A percentile compares a stretch with the other conserved stretches of the same genome.
phyloP scores from a whole-genome alignment of 2,888 invertebrate species.

The Cheilosia impressa region DNA sequence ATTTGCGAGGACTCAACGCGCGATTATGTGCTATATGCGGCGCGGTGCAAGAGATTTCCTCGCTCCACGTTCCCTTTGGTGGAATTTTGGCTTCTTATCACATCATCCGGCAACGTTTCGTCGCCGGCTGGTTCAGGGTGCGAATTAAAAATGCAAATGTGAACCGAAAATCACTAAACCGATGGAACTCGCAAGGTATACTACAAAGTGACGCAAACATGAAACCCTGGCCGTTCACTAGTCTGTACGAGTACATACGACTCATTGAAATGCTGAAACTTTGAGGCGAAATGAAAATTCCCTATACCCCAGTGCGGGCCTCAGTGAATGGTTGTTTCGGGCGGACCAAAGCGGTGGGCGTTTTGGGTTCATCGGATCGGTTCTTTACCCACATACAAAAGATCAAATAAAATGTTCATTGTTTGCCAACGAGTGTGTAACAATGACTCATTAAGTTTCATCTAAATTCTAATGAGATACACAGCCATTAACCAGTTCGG shows the following conservation, averaged over 20 bases:
- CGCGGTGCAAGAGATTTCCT: conserved; percentile 34
- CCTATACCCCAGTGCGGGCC: not conserved
- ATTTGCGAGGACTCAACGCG: conserved; percentile 69
- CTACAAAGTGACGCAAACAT: conserved; percentile 42
- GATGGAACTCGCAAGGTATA: conserved; percentile 12
- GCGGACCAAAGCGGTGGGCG: not conserved
- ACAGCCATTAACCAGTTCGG: conserved; percentile 76
- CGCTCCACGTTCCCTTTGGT: conserved; percentile 1
- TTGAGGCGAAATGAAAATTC: not conserved
- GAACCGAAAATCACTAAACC: conserved; percentile 71
- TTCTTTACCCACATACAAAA: conserved; percentile 62
- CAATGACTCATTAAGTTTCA: conserved; percentile 84
- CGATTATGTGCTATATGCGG: conserved; percentile 62
- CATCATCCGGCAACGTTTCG: conserved; percentile 30
- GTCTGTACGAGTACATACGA: not conserved
- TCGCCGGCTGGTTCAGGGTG: conserved; percentile 17
- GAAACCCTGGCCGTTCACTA: conserved; percentile 23
- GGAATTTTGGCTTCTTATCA: conserved; percentile 58
- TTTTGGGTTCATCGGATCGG: conserved; percentile 59
- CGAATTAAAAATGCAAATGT: conserved; percentile 75
- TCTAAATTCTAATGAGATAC: conserved; percentile 84
- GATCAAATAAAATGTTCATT: conserved; percentile 82
- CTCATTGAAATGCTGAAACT: conserved; percentile 8
- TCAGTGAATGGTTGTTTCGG: conserved; percentile 18
- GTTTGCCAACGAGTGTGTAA: conserved; percentile 80